Conservation (phyloP, 2,797 vertebrate genomes). For the Periparus ater region DNA sequence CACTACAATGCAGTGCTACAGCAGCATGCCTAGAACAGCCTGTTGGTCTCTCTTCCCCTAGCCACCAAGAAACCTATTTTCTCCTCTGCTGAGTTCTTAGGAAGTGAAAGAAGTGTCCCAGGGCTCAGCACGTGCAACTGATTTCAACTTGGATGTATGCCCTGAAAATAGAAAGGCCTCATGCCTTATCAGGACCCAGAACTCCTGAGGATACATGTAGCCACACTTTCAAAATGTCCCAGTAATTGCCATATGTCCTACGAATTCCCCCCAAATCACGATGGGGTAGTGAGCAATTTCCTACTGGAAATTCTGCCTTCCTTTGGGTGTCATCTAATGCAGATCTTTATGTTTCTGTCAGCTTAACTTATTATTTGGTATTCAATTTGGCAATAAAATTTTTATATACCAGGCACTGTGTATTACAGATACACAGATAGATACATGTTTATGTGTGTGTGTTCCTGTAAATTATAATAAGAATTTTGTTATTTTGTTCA, state of each 20-base stretch:
- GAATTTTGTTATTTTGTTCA: slow-evolving; percentile 13
- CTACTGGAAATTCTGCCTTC: slow-evolving; percentile 28
- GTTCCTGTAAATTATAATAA: slow-evolving; percentile 31
- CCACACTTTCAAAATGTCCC: background rate
- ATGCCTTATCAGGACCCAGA: background rate
- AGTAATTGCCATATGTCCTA: background rate
- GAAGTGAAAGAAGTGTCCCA: background rate
- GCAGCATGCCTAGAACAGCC: background rate
- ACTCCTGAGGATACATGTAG: background rate
- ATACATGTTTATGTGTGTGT: background rate
- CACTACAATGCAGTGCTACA: rapidly evolving
- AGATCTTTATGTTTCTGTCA: slow-evolving; percentile 52
- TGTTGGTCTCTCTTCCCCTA: background rate
- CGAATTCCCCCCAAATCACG: background rate
- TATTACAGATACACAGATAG: slow-evolving; percentile 22
- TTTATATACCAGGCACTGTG: slow-evolving; percentile 22
- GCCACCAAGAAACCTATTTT: background rate
- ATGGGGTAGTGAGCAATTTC: background rate
- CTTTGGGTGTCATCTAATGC: slow-evolving; percentile 23
- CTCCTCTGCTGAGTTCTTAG: slow-evolving; percentile 17
- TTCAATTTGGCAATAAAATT: slow-evolving; percentile 45
- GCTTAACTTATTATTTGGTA: slow-evolving; percentile 55
- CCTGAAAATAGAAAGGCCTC: background rate
- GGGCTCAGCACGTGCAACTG: background rate
- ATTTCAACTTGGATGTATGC: background rate